Evolutionary conservation across 2,888 invertebrate genomes (phyloP), one percentile per base, ranked within the genome.

Genomic region (Caenorhabditis parvicauda): DNA sequence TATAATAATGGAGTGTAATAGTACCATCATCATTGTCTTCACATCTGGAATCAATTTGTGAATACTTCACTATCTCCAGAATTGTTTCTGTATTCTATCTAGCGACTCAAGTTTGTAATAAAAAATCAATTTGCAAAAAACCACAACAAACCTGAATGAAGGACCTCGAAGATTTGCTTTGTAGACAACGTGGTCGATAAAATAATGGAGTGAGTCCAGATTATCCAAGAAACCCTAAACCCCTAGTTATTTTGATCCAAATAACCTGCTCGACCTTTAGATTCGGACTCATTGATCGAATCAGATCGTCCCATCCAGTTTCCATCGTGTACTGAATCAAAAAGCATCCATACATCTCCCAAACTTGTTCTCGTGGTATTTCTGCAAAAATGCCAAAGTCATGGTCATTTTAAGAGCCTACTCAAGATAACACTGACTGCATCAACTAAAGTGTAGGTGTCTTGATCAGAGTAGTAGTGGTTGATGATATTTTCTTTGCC

Each of bases 1-100:
- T 93, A 83, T 94, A 95, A 84, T 94, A 95, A 82, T 95, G 95
- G 25, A 96, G 86, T 32, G 92, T 87, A 29, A 93, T 85, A 0
- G 89, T 90, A 0, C 92, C 92, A 82, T 92, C 91, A 82, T 90
- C 90, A 3, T 88, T 88, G 54, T 90, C 84, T 79, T 92, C 92
- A 83, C 94, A 95, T 24, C 70, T 61, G 22, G 27, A 48, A 29
- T 32, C 12, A 25, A 14, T 22, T 9, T n/a, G 35, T 32, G n/a
- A 32, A 32, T 12, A 32, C 9, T 12, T n/a, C 12, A n/a, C 9
- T 9, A 32, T 32, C 35, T 12, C 9, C 12, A 32, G 35, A 32
- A 32, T 12, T 32, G 9, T n/a, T 32, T 32, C 35, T 32, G 35
- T 12, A 32, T 32, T 32, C 35, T 9, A 67, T 32, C 9, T 9